phyloP scores from a whole-genome alignment of 1,140 invertebrate species.

The Achroia grisella region DNA sequence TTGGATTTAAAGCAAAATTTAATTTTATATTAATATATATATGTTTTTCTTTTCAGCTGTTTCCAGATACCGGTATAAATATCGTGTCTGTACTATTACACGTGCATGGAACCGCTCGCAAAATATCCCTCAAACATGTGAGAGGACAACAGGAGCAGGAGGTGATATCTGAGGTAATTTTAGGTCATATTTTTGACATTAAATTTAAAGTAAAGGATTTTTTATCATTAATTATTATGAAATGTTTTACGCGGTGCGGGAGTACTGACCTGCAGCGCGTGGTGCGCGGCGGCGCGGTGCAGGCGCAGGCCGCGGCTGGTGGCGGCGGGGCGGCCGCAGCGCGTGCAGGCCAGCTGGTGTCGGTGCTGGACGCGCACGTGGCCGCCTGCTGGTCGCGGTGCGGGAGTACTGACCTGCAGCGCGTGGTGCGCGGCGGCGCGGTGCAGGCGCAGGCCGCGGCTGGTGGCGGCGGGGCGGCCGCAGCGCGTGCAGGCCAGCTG shows the following conservation, averaged over 20 bases:
- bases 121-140: slow-evolving; percentile 85
- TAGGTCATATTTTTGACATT: too few relatives aligned
- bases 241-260: too few relatives aligned
- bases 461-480: not conserved
- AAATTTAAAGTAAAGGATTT: too few relatives aligned
- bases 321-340: slow-evolving; percentile 2
- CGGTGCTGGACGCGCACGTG: slow-evolving; percentile 9
- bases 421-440: too few relatives aligned
- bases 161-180: slow-evolving; percentile 79
- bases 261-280: too few relatives aligned
- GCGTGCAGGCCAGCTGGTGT: not conserved
- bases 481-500: slow-evolving; percentile 1
- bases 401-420: not conserved
- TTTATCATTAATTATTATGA: too few relatives aligned
- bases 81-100: slow-evolving; percentile 87
- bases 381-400: not conserved
- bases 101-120: slow-evolving; percentile 84
- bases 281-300: too few relatives aligned
- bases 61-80: slow-evolving; percentile 85
- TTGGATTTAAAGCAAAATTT: too few relatives aligned
- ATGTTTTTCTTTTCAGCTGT: slow-evolving; percentile 75
- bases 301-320: too few relatives aligned
- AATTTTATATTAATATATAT: too few relatives aligned
- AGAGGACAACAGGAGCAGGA: slow-evolving; percentile 83
- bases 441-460: slow-evolving; percentile 1